phyloP scores from a whole-genome alignment of 2,113 vertebrate species.

The Ctenodactylus gundi region DNA sequence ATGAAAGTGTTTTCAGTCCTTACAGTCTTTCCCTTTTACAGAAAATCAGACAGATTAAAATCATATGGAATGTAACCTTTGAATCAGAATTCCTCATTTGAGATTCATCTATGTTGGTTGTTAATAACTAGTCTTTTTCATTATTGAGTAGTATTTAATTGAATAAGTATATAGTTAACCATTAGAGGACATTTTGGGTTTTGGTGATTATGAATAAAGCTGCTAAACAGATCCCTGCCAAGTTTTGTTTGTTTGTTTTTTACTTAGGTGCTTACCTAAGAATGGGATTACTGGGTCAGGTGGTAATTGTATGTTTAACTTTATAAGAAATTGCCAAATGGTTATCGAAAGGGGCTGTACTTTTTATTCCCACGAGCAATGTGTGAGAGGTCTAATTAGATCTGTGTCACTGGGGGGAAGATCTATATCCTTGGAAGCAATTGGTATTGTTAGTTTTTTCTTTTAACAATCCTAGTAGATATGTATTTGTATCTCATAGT shows the following conservation, averaged over 20 bases:
- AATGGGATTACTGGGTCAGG: background rate
- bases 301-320: background rate
- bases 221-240: background rate
- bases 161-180: background rate
- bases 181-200: background rate
- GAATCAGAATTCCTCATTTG: background rate
- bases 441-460: background rate
- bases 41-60: background rate
- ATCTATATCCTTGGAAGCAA: background rate
- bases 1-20: background rate
- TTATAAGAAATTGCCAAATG: background rate
- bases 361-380: background rate
- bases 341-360: background rate
- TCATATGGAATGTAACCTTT: background rate
- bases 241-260: background rate
- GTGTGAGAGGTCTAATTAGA: background rate
- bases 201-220: background rate
- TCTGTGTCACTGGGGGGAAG: too few species aligned
- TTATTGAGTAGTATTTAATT: background rate
- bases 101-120: background rate
- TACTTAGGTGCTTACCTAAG: background rate
- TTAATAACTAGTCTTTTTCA: background rate
- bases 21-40: background rate
- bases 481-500: background rate
- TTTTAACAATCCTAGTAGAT: background rate